Percentiles rank a stretch among this genome's conserved stretches.
phyloP scores from a whole-genome alignment of 2,888 invertebrate species.

The Tenodera sinensis region DNA sequence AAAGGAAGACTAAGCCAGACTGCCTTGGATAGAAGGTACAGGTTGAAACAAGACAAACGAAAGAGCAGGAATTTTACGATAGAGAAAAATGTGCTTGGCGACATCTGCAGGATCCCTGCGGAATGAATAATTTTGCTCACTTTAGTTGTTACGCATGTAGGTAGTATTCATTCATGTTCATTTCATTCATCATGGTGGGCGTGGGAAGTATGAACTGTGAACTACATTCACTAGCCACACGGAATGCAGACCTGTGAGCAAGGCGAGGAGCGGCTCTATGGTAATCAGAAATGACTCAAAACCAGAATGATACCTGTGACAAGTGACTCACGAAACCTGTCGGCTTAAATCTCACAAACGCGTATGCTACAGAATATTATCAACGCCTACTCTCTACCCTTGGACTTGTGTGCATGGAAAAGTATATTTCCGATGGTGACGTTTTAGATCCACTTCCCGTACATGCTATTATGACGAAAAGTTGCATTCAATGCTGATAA shows the following conservation, averaged over 20 bases:
- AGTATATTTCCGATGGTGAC: too few species aligned
- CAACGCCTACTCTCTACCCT: too few species aligned
- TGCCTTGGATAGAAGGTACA: background rate
- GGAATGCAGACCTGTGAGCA: background rate
- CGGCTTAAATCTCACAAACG: too few species aligned
- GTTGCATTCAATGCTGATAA: too few species aligned
- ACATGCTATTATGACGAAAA: too few species aligned
- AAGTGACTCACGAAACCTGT: background rate
- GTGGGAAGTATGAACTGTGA: background rate
- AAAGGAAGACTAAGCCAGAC: background rate
- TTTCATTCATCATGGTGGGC: background rate
- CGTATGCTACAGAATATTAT: too few species aligned
- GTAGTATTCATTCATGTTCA: background rate
- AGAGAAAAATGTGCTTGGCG: background rate
- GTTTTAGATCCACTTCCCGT: too few species aligned
- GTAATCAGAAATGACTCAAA: background rate
- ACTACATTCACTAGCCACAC: background rate
- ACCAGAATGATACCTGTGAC: background rate
- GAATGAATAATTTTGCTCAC: background rate
- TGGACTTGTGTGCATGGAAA: too few species aligned
- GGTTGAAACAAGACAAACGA: background rate
- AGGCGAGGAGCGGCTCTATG: background rate
- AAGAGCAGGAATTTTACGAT: background rate
- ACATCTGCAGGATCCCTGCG: background rate
- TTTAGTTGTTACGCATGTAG: background rate